Percentiles rank a stretch among this genome's conserved stretches.
Evolutionary conservation across 2,888 invertebrate genomes (phyloP).

Genomic region (Ormyrus labotus): DNA sequence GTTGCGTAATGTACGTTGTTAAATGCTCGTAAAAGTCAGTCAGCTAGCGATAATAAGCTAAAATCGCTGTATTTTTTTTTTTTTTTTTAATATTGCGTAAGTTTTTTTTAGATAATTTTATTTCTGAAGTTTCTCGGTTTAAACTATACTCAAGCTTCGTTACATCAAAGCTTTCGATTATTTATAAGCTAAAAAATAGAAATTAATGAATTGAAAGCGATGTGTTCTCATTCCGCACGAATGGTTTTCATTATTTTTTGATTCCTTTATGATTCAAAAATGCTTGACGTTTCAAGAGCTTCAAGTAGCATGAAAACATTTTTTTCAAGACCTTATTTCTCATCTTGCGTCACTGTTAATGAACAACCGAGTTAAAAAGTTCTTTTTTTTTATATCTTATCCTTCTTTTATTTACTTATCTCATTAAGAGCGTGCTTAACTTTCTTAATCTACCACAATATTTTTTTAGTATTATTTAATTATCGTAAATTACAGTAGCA

Average conservation of each 20-base stretch:
- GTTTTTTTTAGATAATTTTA: too few species aligned
- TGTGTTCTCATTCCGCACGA: background rate
- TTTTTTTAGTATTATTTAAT: background rate
- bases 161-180: too few species aligned
- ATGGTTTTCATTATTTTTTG: conserved; percentile 3
- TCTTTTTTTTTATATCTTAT: too few species aligned
- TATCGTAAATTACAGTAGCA: too few species aligned
- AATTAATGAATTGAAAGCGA: background rate
- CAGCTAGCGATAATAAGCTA: background rate
- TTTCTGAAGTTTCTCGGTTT: too few species aligned
- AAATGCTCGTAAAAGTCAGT: too few species aligned
- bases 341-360: conserved; percentile 10
- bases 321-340: conserved; percentile 17
- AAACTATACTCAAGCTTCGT: too few species aligned
- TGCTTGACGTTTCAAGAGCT: conserved; percentile 17
- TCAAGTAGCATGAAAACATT: conserved; percentile 12
- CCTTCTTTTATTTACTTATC: background rate
- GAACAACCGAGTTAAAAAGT: too few species aligned
- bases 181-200: background rate
- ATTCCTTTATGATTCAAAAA: conserved; percentile 28
- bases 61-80: background rate
- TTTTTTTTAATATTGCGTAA: too few species aligned
- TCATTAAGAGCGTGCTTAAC: background rate
- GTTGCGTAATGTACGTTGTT: too few species aligned
- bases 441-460: background rate